phyloP scores from a whole-genome alignment of 2,797 vertebrate species.

The Acomys russatus region DNA sequence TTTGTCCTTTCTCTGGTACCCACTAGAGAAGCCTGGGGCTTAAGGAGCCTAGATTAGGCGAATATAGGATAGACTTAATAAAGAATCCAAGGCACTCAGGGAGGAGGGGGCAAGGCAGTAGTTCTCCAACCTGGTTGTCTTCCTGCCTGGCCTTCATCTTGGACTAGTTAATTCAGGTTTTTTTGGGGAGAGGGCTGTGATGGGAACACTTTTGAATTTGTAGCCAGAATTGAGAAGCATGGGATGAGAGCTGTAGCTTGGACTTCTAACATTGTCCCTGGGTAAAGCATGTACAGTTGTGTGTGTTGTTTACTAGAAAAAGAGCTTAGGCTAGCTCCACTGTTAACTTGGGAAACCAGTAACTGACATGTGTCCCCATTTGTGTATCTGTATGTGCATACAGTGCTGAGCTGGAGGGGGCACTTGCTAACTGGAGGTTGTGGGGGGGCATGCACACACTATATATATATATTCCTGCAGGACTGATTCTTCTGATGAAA shows the following conservation, averaged over 20 bases:
- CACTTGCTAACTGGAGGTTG: background rate
- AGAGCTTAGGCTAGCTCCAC: background rate
- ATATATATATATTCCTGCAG: conserved; percentile 75
- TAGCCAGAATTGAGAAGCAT: background rate
- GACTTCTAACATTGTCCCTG: background rate
- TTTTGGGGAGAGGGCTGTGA: background rate
- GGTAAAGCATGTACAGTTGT: background rate
- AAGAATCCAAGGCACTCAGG: background rate
- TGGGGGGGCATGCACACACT: background rate
- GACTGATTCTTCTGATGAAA: conserved; percentile 87
- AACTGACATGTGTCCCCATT: background rate
- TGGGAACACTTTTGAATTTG: background rate
- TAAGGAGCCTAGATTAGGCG: background rate
- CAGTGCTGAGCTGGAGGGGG: background rate
- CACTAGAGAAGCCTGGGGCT: background rate
- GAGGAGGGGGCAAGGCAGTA: background rate
- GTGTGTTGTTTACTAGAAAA: background rate
- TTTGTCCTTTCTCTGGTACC: background rate
- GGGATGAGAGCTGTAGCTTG: background rate
- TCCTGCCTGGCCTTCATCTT: background rate
- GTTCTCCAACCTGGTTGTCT: background rate
- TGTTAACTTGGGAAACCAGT: background rate
- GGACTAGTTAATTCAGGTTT: background rate
- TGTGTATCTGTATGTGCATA: background rate
- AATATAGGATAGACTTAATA: background rate